These are phyloP conservation scores for Vidua macroura DNA, from an alignment of 2,113 vertebrate genomes.

Conservation along the genomic window DNA sequence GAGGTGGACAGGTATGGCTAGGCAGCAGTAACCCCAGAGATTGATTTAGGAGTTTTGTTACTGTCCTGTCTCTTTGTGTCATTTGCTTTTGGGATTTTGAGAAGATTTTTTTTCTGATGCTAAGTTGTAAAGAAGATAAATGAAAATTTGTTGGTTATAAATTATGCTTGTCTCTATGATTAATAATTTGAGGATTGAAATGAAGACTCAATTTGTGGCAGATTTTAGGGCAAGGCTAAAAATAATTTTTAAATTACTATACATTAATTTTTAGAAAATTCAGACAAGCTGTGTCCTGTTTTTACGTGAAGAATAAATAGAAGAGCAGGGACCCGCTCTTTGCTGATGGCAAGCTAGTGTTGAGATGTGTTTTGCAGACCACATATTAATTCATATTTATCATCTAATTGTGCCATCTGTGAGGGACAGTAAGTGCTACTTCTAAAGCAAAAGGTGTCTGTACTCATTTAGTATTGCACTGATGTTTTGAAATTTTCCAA, in stretches of 20 bases:
- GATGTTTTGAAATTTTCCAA: background rate
- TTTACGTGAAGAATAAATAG: background rate
- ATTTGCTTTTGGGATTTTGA: background rate
- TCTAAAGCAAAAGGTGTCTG: background rate
- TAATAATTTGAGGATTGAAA: background rate
- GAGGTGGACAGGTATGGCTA: slow-evolving; percentile 90
- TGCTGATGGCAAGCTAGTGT: background rate
- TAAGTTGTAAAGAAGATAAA: background rate
- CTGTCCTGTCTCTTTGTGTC: background rate
- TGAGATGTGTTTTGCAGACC: background rate
- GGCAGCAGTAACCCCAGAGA: background rate
- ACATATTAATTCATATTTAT: background rate
- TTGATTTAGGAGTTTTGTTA: background rate
- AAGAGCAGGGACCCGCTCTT: background rate
- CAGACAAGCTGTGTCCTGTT: background rate
- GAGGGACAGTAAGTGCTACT: background rate
- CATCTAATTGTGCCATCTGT: background rate
- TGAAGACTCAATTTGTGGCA: background rate
- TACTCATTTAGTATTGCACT: background rate
- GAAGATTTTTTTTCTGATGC: background rate
- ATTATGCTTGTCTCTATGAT: background rate
- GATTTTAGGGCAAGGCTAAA: background rate
- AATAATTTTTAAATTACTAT: background rate
- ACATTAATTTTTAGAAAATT: background rate
- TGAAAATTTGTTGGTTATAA: background rate